Conservation (phyloP, 2,797 vertebrate genomes). For the Coregonus sp. region DNA sequence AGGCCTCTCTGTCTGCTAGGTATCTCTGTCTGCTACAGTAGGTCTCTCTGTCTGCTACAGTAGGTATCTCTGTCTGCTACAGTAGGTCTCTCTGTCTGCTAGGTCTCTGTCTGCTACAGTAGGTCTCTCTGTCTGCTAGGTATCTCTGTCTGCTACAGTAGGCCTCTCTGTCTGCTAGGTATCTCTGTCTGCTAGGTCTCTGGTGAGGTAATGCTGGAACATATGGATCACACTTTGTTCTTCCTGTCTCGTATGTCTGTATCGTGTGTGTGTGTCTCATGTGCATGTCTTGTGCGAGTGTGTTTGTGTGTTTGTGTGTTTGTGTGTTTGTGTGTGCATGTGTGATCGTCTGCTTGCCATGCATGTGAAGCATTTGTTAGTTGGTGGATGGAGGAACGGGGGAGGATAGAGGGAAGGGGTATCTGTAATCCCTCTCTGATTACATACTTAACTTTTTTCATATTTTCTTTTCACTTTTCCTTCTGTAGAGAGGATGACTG, state of each 20-base stretch:
- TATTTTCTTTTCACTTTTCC: too few species aligned
- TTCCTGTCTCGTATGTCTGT: constrained; percentile 16
- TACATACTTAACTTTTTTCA: constrained; percentile 14
- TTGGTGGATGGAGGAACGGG: too few species aligned
- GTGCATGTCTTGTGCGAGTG: background rate
- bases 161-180: constrained; percentile 18
- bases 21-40: too few species aligned
- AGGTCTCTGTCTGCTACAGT: background rate
- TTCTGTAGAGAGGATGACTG: too few species aligned
- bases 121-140: background rate
- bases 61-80: too few species aligned
- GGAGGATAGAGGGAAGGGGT: too few species aligned
- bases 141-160: background rate
- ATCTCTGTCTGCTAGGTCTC: constrained; percentile 27
- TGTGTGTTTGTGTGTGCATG: too few species aligned
- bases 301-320: too few species aligned
- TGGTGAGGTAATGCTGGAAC: constrained; percentile 55
- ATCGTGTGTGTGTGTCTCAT: background rate
- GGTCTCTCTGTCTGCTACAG: too few species aligned
- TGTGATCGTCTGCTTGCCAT: background rate
- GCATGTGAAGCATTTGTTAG: background rate
- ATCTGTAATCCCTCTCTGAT: constrained; percentile 49
- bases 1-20: too few species aligned
- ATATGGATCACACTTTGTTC: constrained; percentile 13
- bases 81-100: too few species aligned